Conservation (phyloP, 2,888 invertebrate genomes). For the Dolichopus griseipennis region DNA sequence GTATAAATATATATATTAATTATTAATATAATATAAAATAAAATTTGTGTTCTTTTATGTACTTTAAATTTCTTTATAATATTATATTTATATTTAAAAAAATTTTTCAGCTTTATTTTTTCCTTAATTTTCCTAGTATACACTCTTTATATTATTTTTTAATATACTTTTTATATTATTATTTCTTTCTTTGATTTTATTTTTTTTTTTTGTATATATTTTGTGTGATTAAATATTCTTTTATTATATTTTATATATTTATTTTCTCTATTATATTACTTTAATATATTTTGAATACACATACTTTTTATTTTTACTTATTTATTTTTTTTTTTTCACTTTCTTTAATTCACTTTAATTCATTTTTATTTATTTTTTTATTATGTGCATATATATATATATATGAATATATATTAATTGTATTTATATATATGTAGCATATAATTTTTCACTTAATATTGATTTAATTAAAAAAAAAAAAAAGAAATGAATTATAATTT, state of each 20-base stretch:
- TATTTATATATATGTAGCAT: no score
- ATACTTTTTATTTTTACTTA: no score
- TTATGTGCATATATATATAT: no score
- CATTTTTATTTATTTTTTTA: no score
- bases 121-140: not conserved
- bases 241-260: not conserved
- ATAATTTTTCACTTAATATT: not conserved
- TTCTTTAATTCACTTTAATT: no score
- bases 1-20: no score
- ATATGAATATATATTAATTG: no score
- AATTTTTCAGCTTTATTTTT: not conserved
- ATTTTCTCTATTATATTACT: not conserved
- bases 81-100: not conserved
- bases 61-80: not conserved
- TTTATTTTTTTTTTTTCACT: no score
- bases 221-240: not conserved
- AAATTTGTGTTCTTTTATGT: not conserved
- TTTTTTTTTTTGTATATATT: no score
- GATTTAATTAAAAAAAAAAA: slow-evolving; percentile 2
- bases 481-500: no score
- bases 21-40: no score
- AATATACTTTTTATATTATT: not conserved
- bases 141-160: not conserved
- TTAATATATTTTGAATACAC: not conserved
- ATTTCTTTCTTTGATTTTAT: not conserved